Evolutionary conservation across 1,140 invertebrate genomes (phyloP).

Genomic region (Mylabris phalerata): DNA sequence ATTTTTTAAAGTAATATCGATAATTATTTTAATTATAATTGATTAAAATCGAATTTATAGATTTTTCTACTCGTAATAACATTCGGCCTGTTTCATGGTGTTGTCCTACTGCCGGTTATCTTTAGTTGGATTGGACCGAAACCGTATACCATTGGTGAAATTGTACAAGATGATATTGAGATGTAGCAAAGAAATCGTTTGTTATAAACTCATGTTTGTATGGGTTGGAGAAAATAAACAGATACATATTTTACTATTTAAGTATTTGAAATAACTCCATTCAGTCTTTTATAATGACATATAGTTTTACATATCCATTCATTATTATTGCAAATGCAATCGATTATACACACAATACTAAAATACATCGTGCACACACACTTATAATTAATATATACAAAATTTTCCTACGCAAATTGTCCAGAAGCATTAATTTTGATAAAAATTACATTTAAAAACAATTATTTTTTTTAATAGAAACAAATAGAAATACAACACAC

Average conservation of each 20-base stretch:
- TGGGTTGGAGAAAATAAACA: slow-evolving; percentile 12
- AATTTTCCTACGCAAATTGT: slow-evolving; percentile 35
- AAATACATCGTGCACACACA: slow-evolving; percentile 42
- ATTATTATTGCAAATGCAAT: slow-evolving; percentile 44
- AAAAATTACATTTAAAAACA: slow-evolving; percentile 18
- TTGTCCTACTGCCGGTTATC: slow-evolving; percentile 67
- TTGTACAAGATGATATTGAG: slow-evolving; percentile 23
- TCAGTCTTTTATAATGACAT: slow-evolving; percentile 45
- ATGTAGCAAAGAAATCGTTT: neutral
- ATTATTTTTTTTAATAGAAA: neutral
- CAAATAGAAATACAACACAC: slow-evolving; percentile 10
- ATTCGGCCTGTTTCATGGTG: slow-evolving; percentile 71
- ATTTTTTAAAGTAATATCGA: slow-evolving; percentile 62
- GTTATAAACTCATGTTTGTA: too few species aligned
- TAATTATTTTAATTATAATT: neutral
- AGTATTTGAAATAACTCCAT: slow-evolving; percentile 44
- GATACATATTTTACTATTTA: slow-evolving; percentile 31
- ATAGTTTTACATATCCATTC: slow-evolving; percentile 44
- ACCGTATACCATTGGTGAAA: slow-evolving; percentile 40
- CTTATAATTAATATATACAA: slow-evolving; percentile 36
- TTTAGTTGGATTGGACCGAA: slow-evolving; percentile 64
- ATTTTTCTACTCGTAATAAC: slow-evolving; percentile 69
- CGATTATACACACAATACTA: slow-evolving; percentile 43
- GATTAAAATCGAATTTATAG: slow-evolving; percentile 36
- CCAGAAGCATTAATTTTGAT: slow-evolving; percentile 32